Percentiles rank a stretch among this genome's conserved stretches.
These are phyloP conservation scores for Cyanistes caeruleus DNA, from an alignment of 2,113 vertebrate genomes.

Conservation along the genomic window DNA sequence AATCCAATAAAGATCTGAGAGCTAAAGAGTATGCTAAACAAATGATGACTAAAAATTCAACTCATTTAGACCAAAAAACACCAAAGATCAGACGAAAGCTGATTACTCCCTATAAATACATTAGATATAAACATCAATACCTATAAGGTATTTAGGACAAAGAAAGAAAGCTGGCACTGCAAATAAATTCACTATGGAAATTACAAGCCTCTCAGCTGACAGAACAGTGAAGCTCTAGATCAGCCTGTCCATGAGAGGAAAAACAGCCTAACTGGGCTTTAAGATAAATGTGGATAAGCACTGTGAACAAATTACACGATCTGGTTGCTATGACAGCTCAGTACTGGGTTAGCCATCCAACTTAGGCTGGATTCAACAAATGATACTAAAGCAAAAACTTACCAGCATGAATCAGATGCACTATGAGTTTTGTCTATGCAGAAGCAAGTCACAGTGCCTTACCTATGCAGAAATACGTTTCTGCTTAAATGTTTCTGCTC, in stretches of 20 bases:
- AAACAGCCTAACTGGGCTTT: slow-evolving; percentile 22
- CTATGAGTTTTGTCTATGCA: neutral
- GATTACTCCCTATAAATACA: neutral
- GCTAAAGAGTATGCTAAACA: neutral
- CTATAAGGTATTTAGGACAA: neutral
- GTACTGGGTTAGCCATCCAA: neutral
- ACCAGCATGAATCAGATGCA: neutral
- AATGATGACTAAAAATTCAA: neutral
- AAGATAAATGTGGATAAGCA: slow-evolving; percentile 31
- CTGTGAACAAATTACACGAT: slow-evolving; percentile 28
- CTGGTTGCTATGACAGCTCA: slow-evolving; percentile 63
- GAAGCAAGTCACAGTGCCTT: neutral
- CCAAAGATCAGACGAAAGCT: neutral
- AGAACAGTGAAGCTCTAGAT: neutral
- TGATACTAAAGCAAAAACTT: slow-evolving; percentile 1
- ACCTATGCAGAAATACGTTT: neutral
- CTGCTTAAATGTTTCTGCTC: neutral
- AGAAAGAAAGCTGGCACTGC: neutral
- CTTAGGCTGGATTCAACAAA: neutral
- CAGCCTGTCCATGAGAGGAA: neutral
- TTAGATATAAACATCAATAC: neutral
- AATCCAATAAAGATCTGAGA: neutral
- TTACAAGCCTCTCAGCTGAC: neutral
- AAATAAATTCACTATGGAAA: neutral
- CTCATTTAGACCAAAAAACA: neutral